phyloP scores from a whole-genome alignment of 2,888 invertebrate genomes.

The Pollenia griseotomentosa region DNA sequence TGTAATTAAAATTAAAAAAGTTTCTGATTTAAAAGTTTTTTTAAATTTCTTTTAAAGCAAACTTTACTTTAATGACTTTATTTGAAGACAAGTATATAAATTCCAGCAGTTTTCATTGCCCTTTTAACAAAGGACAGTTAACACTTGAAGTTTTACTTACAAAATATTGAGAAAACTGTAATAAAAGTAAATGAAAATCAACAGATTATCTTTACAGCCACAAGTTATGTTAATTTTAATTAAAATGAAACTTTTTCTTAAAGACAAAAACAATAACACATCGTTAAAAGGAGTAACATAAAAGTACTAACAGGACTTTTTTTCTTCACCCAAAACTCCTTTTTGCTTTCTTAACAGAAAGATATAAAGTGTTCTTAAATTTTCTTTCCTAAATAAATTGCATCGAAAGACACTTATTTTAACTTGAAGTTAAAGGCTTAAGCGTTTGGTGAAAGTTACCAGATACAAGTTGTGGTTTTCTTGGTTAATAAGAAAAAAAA shows the following conservation, averaged over 20 bases:
- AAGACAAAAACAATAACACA: neutral
- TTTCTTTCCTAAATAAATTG: neutral
- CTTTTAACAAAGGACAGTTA: slow-evolving; percentile 1
- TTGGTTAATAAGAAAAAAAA: neutral
- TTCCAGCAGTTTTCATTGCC: neutral
- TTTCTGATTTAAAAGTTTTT: slow-evolving; percentile 33
- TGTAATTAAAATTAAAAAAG: slow-evolving; percentile 30
- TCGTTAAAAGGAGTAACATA: neutral
- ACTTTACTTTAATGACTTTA: slow-evolving; percentile 29
- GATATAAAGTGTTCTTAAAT: neutral
- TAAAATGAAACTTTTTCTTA: slow-evolving; percentile 41
- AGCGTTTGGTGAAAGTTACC: neutral
- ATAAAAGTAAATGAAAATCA: slow-evolving; percentile 8
- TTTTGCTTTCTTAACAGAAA: neutral
- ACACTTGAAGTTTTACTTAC: slow-evolving; percentile 8
- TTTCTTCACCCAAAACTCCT: neutral
- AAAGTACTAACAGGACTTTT: neutral
- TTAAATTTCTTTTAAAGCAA: neutral
- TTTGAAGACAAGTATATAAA: slow-evolving; percentile 23
- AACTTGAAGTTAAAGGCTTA: neutral
- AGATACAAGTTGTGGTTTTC: slow-evolving; percentile 3
- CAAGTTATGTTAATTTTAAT: slow-evolving; percentile 56
- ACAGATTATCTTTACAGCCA: slow-evolving; percentile 53
- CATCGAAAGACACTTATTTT: neutral
- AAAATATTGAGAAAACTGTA: neutral